Evolutionary conservation across 1,140 invertebrate genomes (phyloP).

Genomic region (Lithobius niger): DNA sequence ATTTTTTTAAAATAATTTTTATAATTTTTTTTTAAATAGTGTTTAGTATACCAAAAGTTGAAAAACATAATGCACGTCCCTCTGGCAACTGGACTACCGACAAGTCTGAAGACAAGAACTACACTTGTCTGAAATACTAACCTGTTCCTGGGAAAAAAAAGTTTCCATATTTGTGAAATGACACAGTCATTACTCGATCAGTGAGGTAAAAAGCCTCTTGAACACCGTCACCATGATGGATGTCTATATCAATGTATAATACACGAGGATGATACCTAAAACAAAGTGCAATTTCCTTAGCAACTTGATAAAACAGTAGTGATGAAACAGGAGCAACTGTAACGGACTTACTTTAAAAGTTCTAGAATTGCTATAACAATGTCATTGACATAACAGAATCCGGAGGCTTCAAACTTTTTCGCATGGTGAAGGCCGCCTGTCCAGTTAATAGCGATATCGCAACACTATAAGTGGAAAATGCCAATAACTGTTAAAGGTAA

Average conservation of each 20-base stretch:
- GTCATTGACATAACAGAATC: slow-evolving; percentile 97
- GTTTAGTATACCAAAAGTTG: too few species aligned
- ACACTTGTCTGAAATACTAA: too few species aligned
- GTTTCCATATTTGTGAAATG: slow-evolving; percentile 98
- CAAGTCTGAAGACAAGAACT: too few species aligned
- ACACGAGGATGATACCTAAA: slow-evolving; percentile 84
- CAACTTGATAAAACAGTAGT: slow-evolving; percentile 4
- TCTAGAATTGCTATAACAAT: slow-evolving; percentile 97
- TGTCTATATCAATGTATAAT: slow-evolving; percentile 98
- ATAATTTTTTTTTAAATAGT: too few species aligned
- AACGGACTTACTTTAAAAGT: slow-evolving; percentile 49
- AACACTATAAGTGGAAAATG: slow-evolving; percentile 34
- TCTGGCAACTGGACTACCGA: too few species aligned
- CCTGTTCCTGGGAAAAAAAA: slow-evolving; percentile 96
- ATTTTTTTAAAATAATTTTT: too few species aligned
- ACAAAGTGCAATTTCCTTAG: slow-evolving; percentile 1
- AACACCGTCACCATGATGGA: slow-evolving; percentile 98
- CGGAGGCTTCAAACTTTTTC: slow-evolving; percentile 97
- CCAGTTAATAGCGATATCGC: slow-evolving; percentile 99
- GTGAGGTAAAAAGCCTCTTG: slow-evolving; percentile 99
- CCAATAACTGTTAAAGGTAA: too few species aligned
- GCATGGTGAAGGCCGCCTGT: slow-evolving; percentile 98
- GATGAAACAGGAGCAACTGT: slow-evolving; percentile 12
- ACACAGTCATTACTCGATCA: slow-evolving; percentile 98
- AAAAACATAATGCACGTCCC: too few species aligned